Percentiles rank a stretch among this genome's conserved stretches.
Conservation (phyloP, 2,113 vertebrate species). For the Pteronura brasiliensis region DNA sequence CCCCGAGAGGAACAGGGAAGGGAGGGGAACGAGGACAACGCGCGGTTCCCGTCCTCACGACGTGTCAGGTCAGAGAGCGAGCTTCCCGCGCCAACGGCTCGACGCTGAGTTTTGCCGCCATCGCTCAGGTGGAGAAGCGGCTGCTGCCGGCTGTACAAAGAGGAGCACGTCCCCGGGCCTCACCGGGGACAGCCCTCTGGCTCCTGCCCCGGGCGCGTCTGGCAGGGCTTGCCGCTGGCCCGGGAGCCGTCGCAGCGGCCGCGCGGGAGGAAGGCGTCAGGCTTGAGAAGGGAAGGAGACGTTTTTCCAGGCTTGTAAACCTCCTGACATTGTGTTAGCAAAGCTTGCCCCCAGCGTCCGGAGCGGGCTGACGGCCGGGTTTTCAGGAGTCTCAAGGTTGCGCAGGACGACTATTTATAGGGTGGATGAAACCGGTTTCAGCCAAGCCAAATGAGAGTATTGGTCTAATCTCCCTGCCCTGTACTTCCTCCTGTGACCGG, state of each 20-base stretch:
- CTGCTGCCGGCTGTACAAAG: accelerated
- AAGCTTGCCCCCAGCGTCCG: background rate
- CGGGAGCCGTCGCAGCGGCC: accelerated
- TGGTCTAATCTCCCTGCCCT: slow-evolving; percentile 58
- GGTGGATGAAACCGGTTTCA: background rate
- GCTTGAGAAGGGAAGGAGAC: background rate
- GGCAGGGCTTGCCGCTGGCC: accelerated
- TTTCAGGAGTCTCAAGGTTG: background rate
- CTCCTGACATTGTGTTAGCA: background rate
- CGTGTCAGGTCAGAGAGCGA: background rate
- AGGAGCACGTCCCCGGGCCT: background rate
- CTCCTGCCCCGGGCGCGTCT: background rate
- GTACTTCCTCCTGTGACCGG: slow-evolving; percentile 43
- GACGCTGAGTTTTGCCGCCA: background rate
- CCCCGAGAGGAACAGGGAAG: background rate
- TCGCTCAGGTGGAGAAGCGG: too few relatives aligned
- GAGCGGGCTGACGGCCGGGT: background rate
- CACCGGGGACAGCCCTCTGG: accelerated
- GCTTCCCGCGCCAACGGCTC: accelerated
- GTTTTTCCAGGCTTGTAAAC: background rate
- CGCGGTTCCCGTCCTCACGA: background rate
- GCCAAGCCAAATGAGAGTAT: background rate
- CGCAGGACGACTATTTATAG: slow-evolving; percentile 39
- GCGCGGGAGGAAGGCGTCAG: accelerated
- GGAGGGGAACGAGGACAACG: background rate